Evolutionary conservation across 2,888 invertebrate species (phyloP).

Genomic region (Archaeoteleia sp.): DNA sequence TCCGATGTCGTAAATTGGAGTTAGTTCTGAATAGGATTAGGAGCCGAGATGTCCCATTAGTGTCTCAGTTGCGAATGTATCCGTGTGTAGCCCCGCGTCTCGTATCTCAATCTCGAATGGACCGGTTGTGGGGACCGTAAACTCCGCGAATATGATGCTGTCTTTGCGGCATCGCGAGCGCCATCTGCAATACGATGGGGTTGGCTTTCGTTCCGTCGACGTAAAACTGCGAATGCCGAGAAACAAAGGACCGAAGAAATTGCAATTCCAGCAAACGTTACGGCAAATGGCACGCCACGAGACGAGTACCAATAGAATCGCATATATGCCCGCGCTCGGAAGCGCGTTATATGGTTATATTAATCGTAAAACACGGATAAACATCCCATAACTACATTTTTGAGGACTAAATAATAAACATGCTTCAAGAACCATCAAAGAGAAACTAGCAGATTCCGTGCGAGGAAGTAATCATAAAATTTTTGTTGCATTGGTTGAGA

Average conservation of each 20-base stretch:
- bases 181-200: not conserved
- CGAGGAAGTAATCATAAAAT: too few relatives aligned
- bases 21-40: slow-evolving; percentile 51
- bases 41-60: slow-evolving; percentile 49
- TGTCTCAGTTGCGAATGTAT: slow-evolving; percentile 37
- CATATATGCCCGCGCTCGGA: not conserved
- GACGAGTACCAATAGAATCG: not conserved
- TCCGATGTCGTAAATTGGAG: slow-evolving; percentile 51
- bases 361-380: slow-evolving; percentile 13
- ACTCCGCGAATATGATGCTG: slow-evolving; percentile 17
- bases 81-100: slow-evolving; percentile 20
- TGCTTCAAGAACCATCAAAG: too few relatives aligned
- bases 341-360: slow-evolving; percentile 4
- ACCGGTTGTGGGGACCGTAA: slow-evolving; percentile 8
- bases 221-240: not conserved
- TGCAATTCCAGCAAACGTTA: not conserved
- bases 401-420: too few relatives aligned
- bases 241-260: too few relatives aligned
- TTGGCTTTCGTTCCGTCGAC: not conserved
- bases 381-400: too few relatives aligned
- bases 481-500: too few relatives aligned
- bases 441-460: too few relatives aligned
- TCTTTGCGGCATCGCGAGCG: not conserved
- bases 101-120: slow-evolving; percentile 38
- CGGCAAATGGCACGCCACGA: not conserved